phyloP scores from a whole-genome alignment of 2,113 vertebrate species.

The Clinocottus analis region DNA sequence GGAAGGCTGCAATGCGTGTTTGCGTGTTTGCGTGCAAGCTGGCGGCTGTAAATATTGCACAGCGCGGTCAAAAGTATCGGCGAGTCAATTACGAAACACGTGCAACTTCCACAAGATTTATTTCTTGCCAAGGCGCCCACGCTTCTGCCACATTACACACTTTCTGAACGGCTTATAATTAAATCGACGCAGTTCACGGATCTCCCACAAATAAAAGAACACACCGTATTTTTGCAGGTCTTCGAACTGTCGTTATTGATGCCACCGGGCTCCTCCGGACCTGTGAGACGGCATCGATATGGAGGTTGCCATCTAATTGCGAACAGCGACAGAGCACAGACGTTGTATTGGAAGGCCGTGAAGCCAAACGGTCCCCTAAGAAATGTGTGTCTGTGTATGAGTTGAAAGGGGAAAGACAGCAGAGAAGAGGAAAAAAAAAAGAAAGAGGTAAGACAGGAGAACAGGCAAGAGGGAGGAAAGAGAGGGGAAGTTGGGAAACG shows the following conservation, averaged over 20 bases:
- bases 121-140: background rate
- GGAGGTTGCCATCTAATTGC: background rate
- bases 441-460: slow-evolving; percentile 8
- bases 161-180: background rate
- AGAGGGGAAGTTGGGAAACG: slow-evolving; percentile 40
- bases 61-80: background rate
- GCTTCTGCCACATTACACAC: background rate
- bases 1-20: slow-evolving; percentile 32
- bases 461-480: slow-evolving; percentile 5
- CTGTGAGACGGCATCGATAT: background rate
- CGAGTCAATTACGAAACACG: slow-evolving; percentile 25
- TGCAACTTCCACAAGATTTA: slow-evolving; percentile 12
- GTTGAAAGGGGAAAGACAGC: slow-evolving; percentile 27
- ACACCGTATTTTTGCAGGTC: background rate
- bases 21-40: slow-evolving; percentile 45
- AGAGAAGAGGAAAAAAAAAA: background rate
- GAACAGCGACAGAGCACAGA: slow-evolving; percentile 6
- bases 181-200: background rate
- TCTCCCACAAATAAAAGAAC: background rate
- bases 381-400: slow-evolving; percentile 13
- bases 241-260: slow-evolving; percentile 2
- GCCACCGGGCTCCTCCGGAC: background rate
- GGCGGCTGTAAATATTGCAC: slow-evolving; percentile 1
- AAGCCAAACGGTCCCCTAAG: slow-evolving; percentile 8
- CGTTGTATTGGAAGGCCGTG: background rate